A percentile compares a stretch with the other conserved stretches of the same genome.
phyloP scores from a whole-genome alignment of 23 tunicate genomes.

The Clavelina lepadiformis region DNA sequence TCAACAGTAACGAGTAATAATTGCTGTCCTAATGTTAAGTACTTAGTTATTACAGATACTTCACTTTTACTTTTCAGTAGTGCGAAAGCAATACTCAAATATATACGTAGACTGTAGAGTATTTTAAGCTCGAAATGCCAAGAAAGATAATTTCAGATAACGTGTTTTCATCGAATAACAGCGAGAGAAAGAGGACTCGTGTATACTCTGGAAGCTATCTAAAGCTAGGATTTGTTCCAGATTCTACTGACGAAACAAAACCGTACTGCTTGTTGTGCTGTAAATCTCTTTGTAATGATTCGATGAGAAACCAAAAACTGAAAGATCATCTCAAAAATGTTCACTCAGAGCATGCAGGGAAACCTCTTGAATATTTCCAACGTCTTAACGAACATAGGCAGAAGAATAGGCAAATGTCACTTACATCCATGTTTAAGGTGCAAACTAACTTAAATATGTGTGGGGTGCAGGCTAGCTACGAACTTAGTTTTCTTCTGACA shows the following conservation, averaged over 20 bases:
- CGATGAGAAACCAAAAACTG: conserved; percentile 15
- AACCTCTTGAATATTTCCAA: conserved; percentile 13
- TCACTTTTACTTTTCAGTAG: too few relatives aligned
- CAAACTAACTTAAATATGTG: conserved; percentile 3
- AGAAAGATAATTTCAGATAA: too few relatives aligned
- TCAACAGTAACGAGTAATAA: too few relatives aligned
- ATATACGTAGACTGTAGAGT: too few relatives aligned
- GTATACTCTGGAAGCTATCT: neutral
- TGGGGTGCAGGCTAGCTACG: conserved; percentile 20
- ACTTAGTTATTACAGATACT: too few relatives aligned
- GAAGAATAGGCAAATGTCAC: conserved; percentile 5
- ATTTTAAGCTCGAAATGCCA: too few relatives aligned
- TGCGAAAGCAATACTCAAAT: too few relatives aligned
- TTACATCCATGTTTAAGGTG: neutral
- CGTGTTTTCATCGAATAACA: too few relatives aligned
- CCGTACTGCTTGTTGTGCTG: conserved; percentile 9
- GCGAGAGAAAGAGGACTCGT: neutral
- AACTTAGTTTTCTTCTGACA: too few relatives aligned
- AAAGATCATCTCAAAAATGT: conserved; percentile 14
- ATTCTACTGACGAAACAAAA: conserved; percentile 4
- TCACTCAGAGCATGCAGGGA: conserved; percentile 11
- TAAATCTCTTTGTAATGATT: conserved; percentile 19
- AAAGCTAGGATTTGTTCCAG: conserved; percentile 23
- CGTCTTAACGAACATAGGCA: conserved; percentile 10
- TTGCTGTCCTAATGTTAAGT: too few relatives aligned